Base-by-base conservation (phyloP, 2,888 invertebrate species). In the Erpobdella octoculata region DNA sequence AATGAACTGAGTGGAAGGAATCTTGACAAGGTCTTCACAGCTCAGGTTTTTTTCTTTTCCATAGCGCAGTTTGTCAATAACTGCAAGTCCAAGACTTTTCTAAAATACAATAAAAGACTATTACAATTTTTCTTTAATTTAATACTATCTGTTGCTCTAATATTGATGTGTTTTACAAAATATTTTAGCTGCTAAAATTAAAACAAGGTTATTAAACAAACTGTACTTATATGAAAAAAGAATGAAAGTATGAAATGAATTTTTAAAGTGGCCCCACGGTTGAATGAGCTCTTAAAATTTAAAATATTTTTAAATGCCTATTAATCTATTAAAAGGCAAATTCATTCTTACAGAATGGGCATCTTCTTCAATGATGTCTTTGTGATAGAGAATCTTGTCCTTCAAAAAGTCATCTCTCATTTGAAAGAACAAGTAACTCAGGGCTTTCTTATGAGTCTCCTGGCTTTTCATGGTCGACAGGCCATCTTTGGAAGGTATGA, bases 361-460 rank as follows among this genome's bases (percentile, higher is more conserved):
- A 9, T 36, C 21, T 2, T 65, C 46, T 28, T 73, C 74, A 35
- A 65, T 67, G 28, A 41, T 70, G 21, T 74, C 70, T 15, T 53
- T 53, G 1, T 18, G n/a, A n/a, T 53, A 53, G 28, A 28, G 4
- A n/a, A 53, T 53, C 33, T 48, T 35, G 28, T 59, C 69, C 15
- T 35, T 68, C 5, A 74, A 46, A 48, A 73, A 73, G 46, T 74
- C 74, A 41, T 73, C 70, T 8, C 74, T 65, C 28, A 73, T 41
- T 62, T 74, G 74, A 25, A 71, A 69, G 48, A 73, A 73, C 46
- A 73, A 61, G 36, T 74, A 74, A 36, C 65, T 61, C 33, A 74
- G 71, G 9, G 71, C 69, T 18, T 41, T 33, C 25, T 58, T 67
- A 18, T 61, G 37, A 33, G 35, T 37, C 25, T 48, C 59, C n/a